phyloP scores from a whole-genome alignment of 2,113 vertebrate genomes.

The Phalacrocorax aristotelis region DNA sequence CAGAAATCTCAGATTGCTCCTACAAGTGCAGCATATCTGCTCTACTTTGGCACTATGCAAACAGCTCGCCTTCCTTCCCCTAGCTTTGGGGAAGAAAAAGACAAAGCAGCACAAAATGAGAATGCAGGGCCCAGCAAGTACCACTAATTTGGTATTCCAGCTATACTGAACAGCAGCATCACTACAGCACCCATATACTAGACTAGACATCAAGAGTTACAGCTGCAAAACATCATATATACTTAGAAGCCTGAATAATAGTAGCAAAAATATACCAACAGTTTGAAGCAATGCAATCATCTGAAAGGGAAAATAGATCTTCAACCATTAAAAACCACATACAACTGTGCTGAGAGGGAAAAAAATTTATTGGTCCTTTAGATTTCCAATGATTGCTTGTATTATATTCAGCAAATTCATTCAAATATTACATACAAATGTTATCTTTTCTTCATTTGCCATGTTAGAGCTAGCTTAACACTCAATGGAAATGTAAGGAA shows the following conservation, averaged over 20 bases:
- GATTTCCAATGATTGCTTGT: not conserved
- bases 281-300: not conserved
- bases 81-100: not conserved
- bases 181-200: not conserved
- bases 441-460: not conserved
- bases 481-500: conserved; percentile 3
- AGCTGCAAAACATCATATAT: not conserved
- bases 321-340: not conserved
- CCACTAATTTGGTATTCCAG: not conserved
- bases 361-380: conserved; percentile 45
- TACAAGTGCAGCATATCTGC: not conserved
- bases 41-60: not conserved
- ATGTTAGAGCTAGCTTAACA: conserved; percentile 32
- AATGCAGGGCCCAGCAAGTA: not conserved
- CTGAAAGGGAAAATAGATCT: not conserved
- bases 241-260: not conserved
- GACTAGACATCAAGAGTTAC: not conserved
- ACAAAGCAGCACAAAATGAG: not conserved
- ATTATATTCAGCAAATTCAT: not conserved
- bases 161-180: not conserved
- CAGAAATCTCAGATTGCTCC: not conserved
- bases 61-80: not conserved
- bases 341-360: not conserved
- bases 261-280: not conserved
- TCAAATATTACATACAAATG: conserved; percentile 20